phyloP scores from a whole-genome alignment of 2,797 vertebrate species.

The Enteromius anoplus region DNA sequence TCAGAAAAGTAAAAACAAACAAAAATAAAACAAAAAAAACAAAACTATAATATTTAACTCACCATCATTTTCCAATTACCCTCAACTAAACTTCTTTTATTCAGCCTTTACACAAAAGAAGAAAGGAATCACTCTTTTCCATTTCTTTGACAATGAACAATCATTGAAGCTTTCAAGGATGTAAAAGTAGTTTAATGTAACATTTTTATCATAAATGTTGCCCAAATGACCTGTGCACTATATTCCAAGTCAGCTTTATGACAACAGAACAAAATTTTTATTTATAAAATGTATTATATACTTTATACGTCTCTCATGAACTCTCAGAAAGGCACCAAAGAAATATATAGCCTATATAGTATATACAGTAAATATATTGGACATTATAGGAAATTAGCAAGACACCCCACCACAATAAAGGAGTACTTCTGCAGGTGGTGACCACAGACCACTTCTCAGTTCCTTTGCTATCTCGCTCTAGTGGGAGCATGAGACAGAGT shows the following conservation, averaged over 20 bases:
- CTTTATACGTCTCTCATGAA: background rate
- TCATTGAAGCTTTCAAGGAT: background rate
- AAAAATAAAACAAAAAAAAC: background rate
- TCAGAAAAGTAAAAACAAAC: too few relatives aligned
- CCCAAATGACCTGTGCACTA: background rate
- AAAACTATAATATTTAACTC: background rate
- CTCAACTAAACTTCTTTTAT: background rate
- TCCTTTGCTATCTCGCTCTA: too few relatives aligned
- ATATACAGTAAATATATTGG: too few relatives aligned
- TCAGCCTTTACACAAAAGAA: background rate
- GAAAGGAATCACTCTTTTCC: background rate
- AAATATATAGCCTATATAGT: too few relatives aligned
- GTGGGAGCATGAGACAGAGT: too few relatives aligned
- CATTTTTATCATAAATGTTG: background rate
- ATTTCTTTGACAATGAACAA: slow-evolving; percentile 1
- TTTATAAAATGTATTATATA: background rate
- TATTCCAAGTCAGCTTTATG: background rate
- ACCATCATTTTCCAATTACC: background rate
- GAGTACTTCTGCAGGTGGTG: too few relatives aligned
- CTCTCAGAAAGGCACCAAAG: too few relatives aligned
- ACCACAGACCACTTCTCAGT: too few relatives aligned
- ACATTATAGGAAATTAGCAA: too few relatives aligned
- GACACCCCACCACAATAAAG: too few relatives aligned
- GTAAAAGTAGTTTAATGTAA: background rate
- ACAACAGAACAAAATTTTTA: background rate